Conservation (phyloP, 64 coral and sea anemone species). For the Stylophora pistillata region DNA sequence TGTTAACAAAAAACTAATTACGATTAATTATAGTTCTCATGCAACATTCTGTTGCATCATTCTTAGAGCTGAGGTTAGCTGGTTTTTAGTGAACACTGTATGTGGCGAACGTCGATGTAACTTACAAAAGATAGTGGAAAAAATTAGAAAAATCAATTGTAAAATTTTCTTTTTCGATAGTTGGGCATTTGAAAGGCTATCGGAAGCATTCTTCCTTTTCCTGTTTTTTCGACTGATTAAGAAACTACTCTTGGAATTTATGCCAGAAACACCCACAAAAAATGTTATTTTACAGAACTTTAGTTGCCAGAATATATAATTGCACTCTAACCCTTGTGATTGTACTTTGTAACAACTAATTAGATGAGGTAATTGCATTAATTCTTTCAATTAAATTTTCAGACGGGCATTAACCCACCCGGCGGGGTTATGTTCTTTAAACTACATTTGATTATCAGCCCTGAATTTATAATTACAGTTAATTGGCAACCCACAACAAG, state of each 20-base stretch:
- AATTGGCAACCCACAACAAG: not conserved
- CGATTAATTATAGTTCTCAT: no score
- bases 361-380: not conserved
- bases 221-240: not conserved
- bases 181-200: not conserved
- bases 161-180: not conserved
- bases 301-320: not conserved
- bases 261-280: not conserved
- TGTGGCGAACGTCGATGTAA: no score
- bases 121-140: no score
- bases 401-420: not conserved
- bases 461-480: not conserved
- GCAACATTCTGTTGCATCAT: no score
- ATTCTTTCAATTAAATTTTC: slow-evolving; percentile 6
- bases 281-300: not conserved
- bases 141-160: no score
- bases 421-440: not conserved
- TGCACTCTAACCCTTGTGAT: not conserved
- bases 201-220: not conserved
- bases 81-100: no score
- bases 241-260: not conserved
- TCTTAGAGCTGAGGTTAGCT: no score
- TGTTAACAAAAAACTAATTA: no score
- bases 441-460: not conserved
- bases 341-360: not conserved